Percentiles rank a stretch among this genome's conserved stretches.
Evolutionary conservation across 2,113 vertebrate genomes (phyloP).

Genomic region (Monarcha castaneiventris): DNA sequence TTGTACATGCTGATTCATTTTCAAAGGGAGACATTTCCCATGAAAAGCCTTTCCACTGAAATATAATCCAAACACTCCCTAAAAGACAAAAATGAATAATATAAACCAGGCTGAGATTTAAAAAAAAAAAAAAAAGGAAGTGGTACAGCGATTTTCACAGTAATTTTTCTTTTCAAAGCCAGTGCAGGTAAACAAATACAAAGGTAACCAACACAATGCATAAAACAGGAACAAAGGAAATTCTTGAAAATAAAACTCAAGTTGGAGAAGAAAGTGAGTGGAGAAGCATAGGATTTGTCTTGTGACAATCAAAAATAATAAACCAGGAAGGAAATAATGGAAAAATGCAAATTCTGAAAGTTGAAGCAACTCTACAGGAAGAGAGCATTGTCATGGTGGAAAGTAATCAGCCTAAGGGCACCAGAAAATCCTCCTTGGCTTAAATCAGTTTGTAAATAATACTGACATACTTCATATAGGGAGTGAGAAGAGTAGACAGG

Average conservation of each 20-base stretch:
- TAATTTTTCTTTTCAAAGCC: neutral
- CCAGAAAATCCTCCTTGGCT: neutral
- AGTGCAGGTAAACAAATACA: neutral
- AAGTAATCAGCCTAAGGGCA: neutral
- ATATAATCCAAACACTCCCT: neutral
- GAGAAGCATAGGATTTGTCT: neutral
- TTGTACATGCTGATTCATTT: slow-evolving; percentile 19
- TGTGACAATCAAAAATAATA: neutral
- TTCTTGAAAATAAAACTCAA: neutral
- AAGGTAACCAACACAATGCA: neutral
- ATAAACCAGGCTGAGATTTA: neutral
- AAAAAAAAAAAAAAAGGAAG: neutral
- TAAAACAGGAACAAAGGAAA: neutral
- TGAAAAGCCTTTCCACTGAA: neutral
- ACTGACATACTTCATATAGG: neutral
- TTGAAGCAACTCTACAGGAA: neutral
- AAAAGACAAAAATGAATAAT: neutral
- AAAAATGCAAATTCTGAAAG: neutral
- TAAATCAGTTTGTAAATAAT: neutral
- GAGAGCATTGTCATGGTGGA: neutral
- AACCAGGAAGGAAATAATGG: neutral
- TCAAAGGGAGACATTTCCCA: neutral
- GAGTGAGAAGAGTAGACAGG: neutral
- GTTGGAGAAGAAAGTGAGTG: neutral
- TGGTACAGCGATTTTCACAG: neutral